These are phyloP conservation scores for Aspidiotus rigidus DNA, from an alignment of 2,888 invertebrate genomes.

Conservation along the genomic window DNA sequence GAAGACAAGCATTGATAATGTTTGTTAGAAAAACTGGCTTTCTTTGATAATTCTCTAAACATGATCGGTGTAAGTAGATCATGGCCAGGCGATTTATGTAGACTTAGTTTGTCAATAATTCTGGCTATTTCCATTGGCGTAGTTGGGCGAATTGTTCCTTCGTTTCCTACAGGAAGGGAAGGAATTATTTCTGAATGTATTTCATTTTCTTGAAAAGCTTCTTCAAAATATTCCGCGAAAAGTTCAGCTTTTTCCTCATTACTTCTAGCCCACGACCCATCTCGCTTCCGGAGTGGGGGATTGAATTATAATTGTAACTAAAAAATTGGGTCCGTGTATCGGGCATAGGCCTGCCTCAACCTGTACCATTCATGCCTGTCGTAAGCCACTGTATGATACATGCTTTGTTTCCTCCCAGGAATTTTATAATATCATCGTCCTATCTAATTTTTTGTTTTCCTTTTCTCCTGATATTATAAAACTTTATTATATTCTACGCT, in stretches of 20 bases:
- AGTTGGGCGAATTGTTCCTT: slow-evolving; percentile 2
- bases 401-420: no score
- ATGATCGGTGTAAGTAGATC: not conserved
- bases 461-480: no score
- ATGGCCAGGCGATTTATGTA: slow-evolving; percentile 1
- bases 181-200: not conserved
- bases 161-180: not conserved
- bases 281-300: not conserved
- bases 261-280: not conserved
- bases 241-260: not conserved
- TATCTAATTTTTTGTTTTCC: no score
- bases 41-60: not conserved
- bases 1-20: not conserved
- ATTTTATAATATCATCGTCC: no score
- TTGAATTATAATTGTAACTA: no score
- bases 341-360: no score
- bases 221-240: not conserved
- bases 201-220: not conserved
- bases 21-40: not conserved
- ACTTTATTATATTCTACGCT: no score
- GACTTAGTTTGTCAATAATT: not conserved
- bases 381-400: no score
- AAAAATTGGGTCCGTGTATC: no score
- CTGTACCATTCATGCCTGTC: no score
- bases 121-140: not conserved